Evolutionary conservation across 2,888 invertebrate species (phyloP).

Genomic region (Drosophila sordidula): DNA sequence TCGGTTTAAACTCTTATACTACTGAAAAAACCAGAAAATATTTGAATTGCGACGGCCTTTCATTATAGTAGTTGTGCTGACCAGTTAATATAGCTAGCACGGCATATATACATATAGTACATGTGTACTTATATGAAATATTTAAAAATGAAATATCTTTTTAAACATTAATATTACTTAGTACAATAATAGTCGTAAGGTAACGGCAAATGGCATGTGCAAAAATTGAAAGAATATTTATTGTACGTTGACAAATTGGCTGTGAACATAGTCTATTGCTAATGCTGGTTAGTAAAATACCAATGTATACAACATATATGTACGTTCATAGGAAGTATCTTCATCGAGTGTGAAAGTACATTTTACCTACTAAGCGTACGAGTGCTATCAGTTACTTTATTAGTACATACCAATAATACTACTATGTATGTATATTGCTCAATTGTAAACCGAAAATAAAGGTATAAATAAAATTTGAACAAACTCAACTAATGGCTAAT

Average conservation of each 20-base stretch:
- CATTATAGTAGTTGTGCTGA: background rate
- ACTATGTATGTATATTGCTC: constrained; percentile 15
- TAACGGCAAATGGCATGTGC: constrained; percentile 45
- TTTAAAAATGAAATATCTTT: background rate
- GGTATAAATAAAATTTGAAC: constrained; percentile 26
- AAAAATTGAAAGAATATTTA: constrained; percentile 43
- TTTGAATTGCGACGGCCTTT: background rate
- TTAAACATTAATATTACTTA: constrained; percentile 25
- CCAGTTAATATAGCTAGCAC: background rate
- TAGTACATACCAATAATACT: constrained; percentile 13
- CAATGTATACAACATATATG: constrained; percentile 1
- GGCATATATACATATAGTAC: background rate
- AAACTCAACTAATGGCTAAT: background rate
- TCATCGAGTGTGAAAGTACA: constrained; percentile 11
- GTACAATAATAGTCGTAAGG: constrained; percentile 63
- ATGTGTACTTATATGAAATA: constrained; percentile 7
- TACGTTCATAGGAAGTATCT: background rate
- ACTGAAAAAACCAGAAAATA: too few relatives aligned
- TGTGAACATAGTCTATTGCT: constrained; percentile 65
- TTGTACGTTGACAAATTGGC: constrained; percentile 67
- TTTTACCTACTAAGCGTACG: constrained; percentile 8
- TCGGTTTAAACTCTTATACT: background rate
- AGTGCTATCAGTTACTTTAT: constrained; percentile 50
- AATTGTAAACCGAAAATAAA: constrained; percentile 16
- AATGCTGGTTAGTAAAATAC: constrained; percentile 29